Evolutionary conservation across 2,888 invertebrate species (phyloP), one percentile per base, ranked within the genome.

Genomic region (Allophyes oxyacanthae): DNA sequence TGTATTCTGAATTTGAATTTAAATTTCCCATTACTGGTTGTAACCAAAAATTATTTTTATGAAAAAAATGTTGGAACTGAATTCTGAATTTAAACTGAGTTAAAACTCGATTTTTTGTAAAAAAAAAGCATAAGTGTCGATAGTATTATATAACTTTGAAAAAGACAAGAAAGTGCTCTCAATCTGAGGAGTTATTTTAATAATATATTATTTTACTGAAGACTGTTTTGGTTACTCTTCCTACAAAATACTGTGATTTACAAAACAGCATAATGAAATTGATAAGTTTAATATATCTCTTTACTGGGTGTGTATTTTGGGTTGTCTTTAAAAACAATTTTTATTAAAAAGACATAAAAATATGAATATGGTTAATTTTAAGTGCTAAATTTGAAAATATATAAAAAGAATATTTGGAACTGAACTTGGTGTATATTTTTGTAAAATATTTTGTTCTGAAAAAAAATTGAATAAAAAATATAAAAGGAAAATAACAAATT

Each of bases 1-100:
- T 33, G 28, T 25, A 51, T 69, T 56, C 64, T 42, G 15, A 64
- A 49, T 69, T 56, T 28, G 13, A 62, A 54, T 32, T 45, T 30
- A 43, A 38, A 33, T 45, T 20, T 25, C 1, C 6, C 7, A 20
- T 8, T 38, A 46, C 14, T 46, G 41, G 45, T 38, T 64, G 15
- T 10, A n/a, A 14, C 20, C 7, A n/a, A 45, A 40, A 60, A 3
- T 4, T 20, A 2, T 20, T 20, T 20, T 44, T 46, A 37, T 9
- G 2, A 9, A 25, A 20, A 30, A 28, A 6, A 3, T 34, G 15
- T 48, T 36, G 11, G 33, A 45, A 53, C 36, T 63, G 36, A 50
- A 37, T 51, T 66, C 44, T 6, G 38, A 66, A 51, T 45, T 34
- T 9, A n/a, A n/a, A n/a, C n/a, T n/a, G 41, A 46, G 46, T 34